Conservation (phyloP, 2,888 invertebrate genomes). For the Crocallis elinguaria region DNA sequence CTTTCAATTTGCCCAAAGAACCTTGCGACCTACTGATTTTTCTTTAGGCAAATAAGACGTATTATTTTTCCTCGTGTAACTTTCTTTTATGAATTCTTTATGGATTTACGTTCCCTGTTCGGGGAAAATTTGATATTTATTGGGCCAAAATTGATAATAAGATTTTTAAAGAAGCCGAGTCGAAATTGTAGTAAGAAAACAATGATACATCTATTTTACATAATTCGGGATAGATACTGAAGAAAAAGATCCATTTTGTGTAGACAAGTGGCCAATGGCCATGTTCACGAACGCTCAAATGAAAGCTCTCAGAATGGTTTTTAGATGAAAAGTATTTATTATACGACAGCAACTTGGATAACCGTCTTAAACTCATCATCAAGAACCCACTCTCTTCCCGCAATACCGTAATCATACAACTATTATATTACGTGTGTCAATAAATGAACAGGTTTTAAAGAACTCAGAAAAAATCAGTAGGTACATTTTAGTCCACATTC, state of each 20-base stretch:
- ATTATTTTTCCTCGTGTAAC: slow-evolving; percentile 34
- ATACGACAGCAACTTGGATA: no score
- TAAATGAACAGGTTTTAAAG: no score
- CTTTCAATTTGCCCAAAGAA: slow-evolving; percentile 35
- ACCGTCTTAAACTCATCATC: no score
- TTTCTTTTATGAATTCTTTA: slow-evolving; percentile 32
- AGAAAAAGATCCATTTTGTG: no score
- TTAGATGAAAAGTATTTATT: no score
- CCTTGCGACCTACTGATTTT: slow-evolving; percentile 29
- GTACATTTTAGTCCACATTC: neutral
- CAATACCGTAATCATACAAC: no score
- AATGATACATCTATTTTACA: neutral
- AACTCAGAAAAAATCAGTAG: neutral
- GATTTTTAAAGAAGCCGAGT: neutral
- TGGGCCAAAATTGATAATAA: slow-evolving; percentile 14
- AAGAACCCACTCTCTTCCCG: no score
- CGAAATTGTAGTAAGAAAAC: neutral
- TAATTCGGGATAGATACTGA: no score
- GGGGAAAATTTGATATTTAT: slow-evolving; percentile 19
- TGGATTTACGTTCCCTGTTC: slow-evolving; percentile 17
- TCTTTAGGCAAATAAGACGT: slow-evolving; percentile 32
- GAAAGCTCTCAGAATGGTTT: no score
- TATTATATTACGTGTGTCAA: no score
- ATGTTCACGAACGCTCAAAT: no score
- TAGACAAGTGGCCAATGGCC: no score